Conservation (phyloP, 1,140 invertebrate species). For the Limonius californicus region DNA sequence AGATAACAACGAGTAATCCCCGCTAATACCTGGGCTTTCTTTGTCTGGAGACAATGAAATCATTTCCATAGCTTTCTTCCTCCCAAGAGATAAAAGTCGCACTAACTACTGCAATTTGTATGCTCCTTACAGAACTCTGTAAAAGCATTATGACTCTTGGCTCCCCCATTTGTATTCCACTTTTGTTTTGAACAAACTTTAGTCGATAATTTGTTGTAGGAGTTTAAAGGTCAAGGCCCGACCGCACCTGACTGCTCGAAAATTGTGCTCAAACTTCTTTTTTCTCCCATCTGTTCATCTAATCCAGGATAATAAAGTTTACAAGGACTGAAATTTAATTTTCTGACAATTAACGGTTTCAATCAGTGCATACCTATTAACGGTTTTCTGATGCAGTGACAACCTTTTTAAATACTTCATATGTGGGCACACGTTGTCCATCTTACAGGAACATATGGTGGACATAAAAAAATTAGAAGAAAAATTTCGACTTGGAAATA, state of each 20-base stretch:
- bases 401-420: no score
- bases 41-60: constrained; percentile 1
- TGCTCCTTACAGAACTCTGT: neutral
- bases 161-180: neutral
- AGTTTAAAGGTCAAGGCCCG: neutral
- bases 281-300: no score
- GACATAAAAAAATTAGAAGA: no score
- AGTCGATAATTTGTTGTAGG: neutral
- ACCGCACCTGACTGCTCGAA: neutral
- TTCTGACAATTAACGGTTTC: neutral
- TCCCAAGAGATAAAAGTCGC: neutral
- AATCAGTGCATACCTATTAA: no score
- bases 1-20: neutral
- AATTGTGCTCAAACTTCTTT: no score
- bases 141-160: neutral
- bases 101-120: neutral
- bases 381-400: no score
- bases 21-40: neutral
- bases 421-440: no score
- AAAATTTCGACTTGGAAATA: no score
- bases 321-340: neutral
- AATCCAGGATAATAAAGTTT: no score
- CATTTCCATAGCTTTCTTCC: neutral
- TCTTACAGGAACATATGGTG: no score
- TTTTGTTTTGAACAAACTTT: neutral